phyloP scores from a whole-genome alignment of 1,140 invertebrate species.

The Orussus abietinus region DNA sequence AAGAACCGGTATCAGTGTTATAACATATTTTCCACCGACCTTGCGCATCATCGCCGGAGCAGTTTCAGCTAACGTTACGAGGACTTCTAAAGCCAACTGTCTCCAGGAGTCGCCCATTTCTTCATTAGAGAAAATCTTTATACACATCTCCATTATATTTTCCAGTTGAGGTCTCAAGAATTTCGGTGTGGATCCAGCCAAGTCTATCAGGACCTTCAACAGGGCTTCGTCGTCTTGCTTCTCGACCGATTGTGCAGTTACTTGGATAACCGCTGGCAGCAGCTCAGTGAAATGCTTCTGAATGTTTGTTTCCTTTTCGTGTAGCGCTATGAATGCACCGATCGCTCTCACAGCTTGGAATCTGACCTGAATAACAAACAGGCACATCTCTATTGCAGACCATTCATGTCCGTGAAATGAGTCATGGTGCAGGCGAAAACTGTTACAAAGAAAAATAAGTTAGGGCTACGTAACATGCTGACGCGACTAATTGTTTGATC shows the following conservation, averaged over 20 bases:
- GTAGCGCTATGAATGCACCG: constrained; percentile 84
- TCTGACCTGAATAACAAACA: constrained; percentile 53
- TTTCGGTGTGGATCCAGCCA: constrained; percentile 91
- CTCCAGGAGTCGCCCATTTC: constrained; percentile 81
- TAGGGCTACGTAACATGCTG: too few species aligned
- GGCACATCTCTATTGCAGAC: too few species aligned
- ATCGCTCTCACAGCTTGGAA: constrained; percentile 82
- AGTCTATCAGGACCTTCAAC: constrained; percentile 87
- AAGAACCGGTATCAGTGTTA: constrained; percentile 73
- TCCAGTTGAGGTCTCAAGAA: constrained; percentile 84
- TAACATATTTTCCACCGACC: constrained; percentile 75
- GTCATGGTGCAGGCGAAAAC: too few species aligned
- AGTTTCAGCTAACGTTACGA: constrained; percentile 92
- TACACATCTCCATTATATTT: constrained; percentile 84
- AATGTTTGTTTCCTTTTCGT: constrained; percentile 85
- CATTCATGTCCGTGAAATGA: too few species aligned
- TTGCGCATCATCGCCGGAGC: constrained; percentile 95
- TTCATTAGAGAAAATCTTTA: constrained; percentile 67
- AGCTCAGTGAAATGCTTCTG: constrained; percentile 86
- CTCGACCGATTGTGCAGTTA: constrained; percentile 75
- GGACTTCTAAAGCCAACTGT: constrained; percentile 87
- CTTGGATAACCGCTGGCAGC: constrained; percentile 67
- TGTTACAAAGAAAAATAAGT: too few species aligned
- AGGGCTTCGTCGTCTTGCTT: constrained; percentile 85
- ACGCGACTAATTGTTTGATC: too few species aligned